These are phyloP conservation scores for Otolemur garnettii DNA, from an alignment of 2,113 vertebrate species.

Conservation along the genomic window DNA sequence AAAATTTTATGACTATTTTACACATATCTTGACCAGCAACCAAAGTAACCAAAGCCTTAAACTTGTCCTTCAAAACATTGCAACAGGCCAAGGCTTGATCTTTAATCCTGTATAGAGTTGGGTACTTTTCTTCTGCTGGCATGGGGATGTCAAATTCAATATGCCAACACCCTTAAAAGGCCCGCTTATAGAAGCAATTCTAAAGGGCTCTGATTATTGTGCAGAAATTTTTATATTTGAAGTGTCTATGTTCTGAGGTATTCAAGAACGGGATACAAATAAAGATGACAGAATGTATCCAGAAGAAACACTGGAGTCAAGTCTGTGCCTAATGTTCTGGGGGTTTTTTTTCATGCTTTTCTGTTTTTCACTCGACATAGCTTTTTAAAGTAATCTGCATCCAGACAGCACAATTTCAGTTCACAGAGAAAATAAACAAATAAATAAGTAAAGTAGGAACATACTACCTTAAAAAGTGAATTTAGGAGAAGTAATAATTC, in stretches of 20 bases:
- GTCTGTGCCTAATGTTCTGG: not conserved
- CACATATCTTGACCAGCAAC: not conserved
- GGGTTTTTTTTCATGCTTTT: not conserved
- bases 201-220: not conserved
- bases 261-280: not conserved
- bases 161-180: not conserved
- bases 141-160: not conserved
- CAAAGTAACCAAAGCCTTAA: not conserved
- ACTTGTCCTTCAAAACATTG: not conserved
- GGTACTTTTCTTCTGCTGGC: not conserved
- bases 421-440: constrained; percentile 39
- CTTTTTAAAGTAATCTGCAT: constrained; percentile 36
- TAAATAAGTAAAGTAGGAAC: not conserved
- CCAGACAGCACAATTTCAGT: constrained; percentile 34
- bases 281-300: not conserved
- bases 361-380: not conserved
- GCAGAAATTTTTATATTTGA: not conserved
- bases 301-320: constrained; percentile 16
- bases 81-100: not conserved
- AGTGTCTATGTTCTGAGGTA: not conserved
- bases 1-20: not conserved
- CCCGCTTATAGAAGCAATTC: not conserved
- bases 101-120: not conserved
- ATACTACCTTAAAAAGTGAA: constrained; percentile 36
- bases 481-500: constrained; percentile 36